phyloP scores from a whole-genome alignment of 2,888 invertebrate genomes.

The Rhingia campestris region DNA sequence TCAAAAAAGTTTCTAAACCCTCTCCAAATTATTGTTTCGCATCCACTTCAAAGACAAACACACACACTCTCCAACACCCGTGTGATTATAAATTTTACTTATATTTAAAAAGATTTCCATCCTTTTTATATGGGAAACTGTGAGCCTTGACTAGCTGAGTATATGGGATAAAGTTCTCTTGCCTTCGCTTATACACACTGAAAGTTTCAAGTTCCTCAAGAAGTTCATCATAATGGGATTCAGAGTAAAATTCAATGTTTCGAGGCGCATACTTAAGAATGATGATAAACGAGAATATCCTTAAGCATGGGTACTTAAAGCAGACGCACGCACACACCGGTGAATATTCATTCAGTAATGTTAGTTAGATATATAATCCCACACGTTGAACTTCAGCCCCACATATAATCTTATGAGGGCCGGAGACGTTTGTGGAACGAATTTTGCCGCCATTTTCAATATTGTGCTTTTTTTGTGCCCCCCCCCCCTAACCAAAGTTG shows the following conservation, averaged over 20 bases:
- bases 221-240: slow-evolving; percentile 63
- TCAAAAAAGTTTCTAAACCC: too few species aligned
- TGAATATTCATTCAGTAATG: too few species aligned
- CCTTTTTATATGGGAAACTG: neutral
- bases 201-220: slow-evolving; percentile 59
- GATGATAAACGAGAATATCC: slow-evolving; percentile 36
- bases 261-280: slow-evolving; percentile 37
- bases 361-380: too few species aligned
- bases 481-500: slow-evolving; percentile 28
- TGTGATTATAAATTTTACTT: slow-evolving; percentile 2
- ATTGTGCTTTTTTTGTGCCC: neutral
- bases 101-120: slow-evolving; percentile 19
- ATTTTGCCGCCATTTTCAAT: slow-evolving; percentile 13
- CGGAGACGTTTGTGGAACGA: too few species aligned
- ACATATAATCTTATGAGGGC: too few species aligned
- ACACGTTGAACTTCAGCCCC: too few species aligned
- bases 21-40: too few species aligned
- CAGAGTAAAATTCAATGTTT: slow-evolving; percentile 47
- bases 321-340: neutral
- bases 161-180: slow-evolving; percentile 28
- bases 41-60: neutral
- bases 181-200: slow-evolving; percentile 14
- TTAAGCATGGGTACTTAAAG: neutral
- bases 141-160: neutral
- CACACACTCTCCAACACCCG: neutral